These are phyloP conservation scores for Pangasius larnaudii DNA, from an alignment of 2,797 vertebrate genomes.

Conservation along the genomic window DNA sequence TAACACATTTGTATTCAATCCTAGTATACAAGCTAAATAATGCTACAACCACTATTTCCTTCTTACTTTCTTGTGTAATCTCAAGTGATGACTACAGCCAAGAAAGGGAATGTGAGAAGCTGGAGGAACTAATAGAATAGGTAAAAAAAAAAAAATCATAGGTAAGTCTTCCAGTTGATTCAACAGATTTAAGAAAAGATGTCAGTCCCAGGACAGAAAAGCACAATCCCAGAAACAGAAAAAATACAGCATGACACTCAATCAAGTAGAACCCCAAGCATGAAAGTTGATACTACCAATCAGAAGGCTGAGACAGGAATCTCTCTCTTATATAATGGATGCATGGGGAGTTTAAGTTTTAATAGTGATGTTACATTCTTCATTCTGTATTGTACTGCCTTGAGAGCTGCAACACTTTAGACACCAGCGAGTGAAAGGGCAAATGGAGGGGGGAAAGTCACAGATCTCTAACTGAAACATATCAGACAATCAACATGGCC, in stretches of 20 bases:
- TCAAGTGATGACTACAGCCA: not conserved
- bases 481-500: constrained; percentile 54
- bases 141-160: not conserved
- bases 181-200: not conserved
- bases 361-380: constrained; percentile 13
- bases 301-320: not conserved
- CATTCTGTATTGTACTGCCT: constrained; percentile 38
- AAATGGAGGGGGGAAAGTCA: constrained; percentile 49
- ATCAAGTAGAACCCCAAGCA: not conserved
- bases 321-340: constrained; percentile 5
- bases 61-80: not conserved
- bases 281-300: not conserved
- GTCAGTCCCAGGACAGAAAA: not conserved
- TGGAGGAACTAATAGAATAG: not conserved
- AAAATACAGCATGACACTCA: not conserved
- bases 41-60: not conserved
- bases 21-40: not conserved
- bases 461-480: constrained; percentile 42
- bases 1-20: not conserved
- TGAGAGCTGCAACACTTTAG: constrained; percentile 49
- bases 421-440: constrained; percentile 50
- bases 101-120: not conserved
- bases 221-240: not conserved
- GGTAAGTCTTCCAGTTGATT: not conserved
- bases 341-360: constrained; percentile 5